Evolutionary conservation across 2,797 vertebrate species (phyloP).

Genomic region (Lycodopsis pacificus): DNA sequence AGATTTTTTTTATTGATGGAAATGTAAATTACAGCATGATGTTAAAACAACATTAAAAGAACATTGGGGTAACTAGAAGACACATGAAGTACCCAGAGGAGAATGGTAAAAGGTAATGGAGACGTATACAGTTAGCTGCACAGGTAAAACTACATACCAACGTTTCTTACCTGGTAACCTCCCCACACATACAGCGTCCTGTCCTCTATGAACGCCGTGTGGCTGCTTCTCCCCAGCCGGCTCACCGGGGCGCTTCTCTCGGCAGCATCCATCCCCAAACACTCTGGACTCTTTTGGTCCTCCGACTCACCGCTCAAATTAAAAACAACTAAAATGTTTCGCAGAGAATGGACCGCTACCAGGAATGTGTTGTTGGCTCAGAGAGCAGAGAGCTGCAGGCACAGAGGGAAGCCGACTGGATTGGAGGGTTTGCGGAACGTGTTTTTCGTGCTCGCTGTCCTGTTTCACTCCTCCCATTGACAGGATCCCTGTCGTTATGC

Average conservation of each 20-base stretch:
- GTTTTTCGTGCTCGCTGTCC: conserved; percentile 62
- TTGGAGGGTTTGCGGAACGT: conserved; percentile 14
- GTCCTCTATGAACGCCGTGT: conserved; percentile 89
- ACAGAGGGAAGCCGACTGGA: background rate
- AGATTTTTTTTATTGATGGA: background rate
- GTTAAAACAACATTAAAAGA: too few species aligned
- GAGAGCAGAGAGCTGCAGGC: background rate
- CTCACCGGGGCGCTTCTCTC: background rate
- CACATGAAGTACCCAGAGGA: too few species aligned
- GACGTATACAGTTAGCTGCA: background rate
- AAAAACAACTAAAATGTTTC: conserved; percentile 22
- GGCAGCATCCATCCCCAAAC: conserved; percentile 53
- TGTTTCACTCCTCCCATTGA: conserved; percentile 66
- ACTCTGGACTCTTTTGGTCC: background rate
- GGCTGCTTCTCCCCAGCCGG: conserved; percentile 89
- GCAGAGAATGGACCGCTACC: background rate
- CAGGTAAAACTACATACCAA: background rate
- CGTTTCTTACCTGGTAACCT: conserved; percentile 90
- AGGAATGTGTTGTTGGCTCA: background rate
- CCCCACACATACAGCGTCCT: conserved; percentile 92
- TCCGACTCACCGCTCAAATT: background rate
- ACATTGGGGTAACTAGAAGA: too few species aligned
- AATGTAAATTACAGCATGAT: background rate
- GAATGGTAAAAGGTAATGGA: background rate
- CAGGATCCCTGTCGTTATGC: background rate